Percentiles rank a stretch among this genome's conserved stretches.
Evolutionary conservation across 2,797 vertebrate genomes (phyloP).

Genomic region (Esox masquinongy): DNA sequence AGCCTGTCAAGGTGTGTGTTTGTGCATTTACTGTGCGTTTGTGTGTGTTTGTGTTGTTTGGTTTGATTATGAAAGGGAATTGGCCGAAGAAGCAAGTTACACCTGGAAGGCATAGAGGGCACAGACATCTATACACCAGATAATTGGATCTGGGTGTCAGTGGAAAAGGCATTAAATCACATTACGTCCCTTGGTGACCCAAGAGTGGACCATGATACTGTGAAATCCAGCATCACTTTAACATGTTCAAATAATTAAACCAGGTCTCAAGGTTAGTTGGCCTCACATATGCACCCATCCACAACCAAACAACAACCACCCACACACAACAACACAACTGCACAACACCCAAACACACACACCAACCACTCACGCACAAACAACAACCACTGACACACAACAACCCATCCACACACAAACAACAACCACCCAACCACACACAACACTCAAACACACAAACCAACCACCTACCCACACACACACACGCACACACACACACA

Average conservation of each 20-base stretch:
- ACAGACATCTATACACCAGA: conserved; percentile 7
- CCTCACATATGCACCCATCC: neutral
- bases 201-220: neutral
- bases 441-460: neutral
- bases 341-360: neutral
- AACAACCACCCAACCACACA: neutral
- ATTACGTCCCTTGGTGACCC: neutral
- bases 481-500: too few species aligned
- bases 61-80: neutral
- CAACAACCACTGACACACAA: neutral
- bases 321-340: too few species aligned
- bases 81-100: neutral
- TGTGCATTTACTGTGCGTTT: neutral
- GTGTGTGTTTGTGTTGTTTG: neutral
- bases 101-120: neutral
- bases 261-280: neutral
- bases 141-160: conserved; percentile 12
- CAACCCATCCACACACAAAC: neutral
- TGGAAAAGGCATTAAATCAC: conserved; percentile 1
- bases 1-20: neutral
- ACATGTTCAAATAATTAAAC: conserved; percentile 12
- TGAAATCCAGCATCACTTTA: conserved; percentile 3
- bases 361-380: neutral
- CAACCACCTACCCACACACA: neutral
- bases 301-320: neutral